Conservation (phyloP, 2,113 vertebrate genomes). For the Plecotus auritus region DNA sequence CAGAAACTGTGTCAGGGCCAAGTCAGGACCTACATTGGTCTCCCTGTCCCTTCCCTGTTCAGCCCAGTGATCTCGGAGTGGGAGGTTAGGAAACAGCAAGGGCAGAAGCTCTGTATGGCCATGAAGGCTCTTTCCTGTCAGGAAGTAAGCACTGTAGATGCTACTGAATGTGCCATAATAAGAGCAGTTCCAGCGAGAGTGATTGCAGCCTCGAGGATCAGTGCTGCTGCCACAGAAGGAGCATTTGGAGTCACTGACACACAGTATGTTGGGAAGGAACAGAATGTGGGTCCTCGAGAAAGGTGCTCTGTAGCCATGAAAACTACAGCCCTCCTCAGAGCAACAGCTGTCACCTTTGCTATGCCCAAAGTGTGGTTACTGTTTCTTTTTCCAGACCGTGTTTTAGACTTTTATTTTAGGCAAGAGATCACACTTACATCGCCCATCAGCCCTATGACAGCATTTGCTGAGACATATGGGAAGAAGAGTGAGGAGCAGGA, state of each 20-base stretch:
- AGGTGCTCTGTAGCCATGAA: constrained; percentile 20
- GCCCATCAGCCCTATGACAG: background rate
- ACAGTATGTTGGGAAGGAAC: constrained; percentile 42
- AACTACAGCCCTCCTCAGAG: background rate
- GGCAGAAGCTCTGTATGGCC: background rate
- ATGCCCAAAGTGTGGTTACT: constrained; percentile 13
- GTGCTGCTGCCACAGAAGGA: constrained; percentile 28
- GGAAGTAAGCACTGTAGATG: background rate
- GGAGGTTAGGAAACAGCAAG: background rate
- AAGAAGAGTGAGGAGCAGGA: constrained; percentile 36
- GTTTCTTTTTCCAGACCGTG: constrained; percentile 45
- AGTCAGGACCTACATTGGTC: background rate
- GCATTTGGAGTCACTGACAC: constrained; percentile 22
- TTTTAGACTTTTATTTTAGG: constrained; percentile 57
- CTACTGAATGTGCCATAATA: background rate
- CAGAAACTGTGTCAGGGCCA: background rate
- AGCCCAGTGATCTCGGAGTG: background rate
- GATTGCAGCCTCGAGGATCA: background rate
- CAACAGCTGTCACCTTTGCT: constrained; percentile 61
- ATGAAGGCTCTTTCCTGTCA: background rate
- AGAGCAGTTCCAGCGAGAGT: constrained; percentile 40
- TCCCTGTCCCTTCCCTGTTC: background rate
- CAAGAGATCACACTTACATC: constrained; percentile 33
- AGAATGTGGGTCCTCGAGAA: constrained; percentile 51
- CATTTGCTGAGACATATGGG: constrained; percentile 68